phyloP scores from a whole-genome alignment of 2,113 vertebrate genomes.

The Proteles cristata region DNA sequence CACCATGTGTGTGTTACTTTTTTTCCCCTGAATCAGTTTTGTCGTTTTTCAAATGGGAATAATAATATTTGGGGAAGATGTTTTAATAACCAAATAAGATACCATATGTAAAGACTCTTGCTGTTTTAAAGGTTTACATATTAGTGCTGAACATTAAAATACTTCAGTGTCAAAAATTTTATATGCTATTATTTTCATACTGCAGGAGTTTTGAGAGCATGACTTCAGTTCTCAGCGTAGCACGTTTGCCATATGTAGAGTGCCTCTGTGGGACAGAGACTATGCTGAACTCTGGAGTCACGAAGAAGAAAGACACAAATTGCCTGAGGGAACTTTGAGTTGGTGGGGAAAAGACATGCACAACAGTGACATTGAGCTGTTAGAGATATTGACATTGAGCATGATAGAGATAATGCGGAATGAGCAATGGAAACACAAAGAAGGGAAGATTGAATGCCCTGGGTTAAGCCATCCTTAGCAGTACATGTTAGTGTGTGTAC shows the following conservation, averaged over 20 bases:
- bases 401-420: not conserved
- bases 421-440: too few relatives aligned
- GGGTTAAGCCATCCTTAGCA: not conserved
- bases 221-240: not conserved
- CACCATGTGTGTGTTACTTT: not conserved
- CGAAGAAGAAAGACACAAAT: not conserved
- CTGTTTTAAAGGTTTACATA: not conserved
- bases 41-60: not conserved
- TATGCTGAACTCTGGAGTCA: not conserved
- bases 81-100: not conserved
- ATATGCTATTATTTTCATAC: not conserved
- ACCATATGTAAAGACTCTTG: not conserved
- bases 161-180: not conserved
- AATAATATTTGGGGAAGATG: not conserved
- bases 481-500: fast-evolving
- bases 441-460: not conserved
- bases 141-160: not conserved
- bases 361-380: not conserved
- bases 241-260: not conserved
- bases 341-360: not conserved
- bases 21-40: not conserved
- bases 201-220: not conserved
- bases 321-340: not conserved
- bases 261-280: not conserved
- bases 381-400: not conserved